Evolutionary conservation across 2,888 invertebrate species (phyloP).

Genomic region (Diabrotica balteata): DNA sequence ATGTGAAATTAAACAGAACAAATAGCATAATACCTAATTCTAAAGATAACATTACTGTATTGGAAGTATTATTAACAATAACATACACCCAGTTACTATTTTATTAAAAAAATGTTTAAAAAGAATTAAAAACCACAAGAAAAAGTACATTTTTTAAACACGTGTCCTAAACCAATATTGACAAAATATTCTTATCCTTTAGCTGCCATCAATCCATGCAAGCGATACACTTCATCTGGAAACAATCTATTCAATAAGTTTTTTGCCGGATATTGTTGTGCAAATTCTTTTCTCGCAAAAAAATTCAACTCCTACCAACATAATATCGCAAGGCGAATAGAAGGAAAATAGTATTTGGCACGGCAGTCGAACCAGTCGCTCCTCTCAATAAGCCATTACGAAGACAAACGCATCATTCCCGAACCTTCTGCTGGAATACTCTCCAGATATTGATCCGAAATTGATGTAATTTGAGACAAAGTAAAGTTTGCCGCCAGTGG

Average conservation of each 20-base stretch:
- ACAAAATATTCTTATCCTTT: too few relatives aligned
- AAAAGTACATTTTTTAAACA: too few relatives aligned
- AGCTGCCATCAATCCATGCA: neutral
- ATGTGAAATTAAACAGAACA: too few relatives aligned
- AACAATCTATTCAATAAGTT: constrained; percentile 11
- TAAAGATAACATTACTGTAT: too few relatives aligned
- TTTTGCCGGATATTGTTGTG: constrained; percentile 25
- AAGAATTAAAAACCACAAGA: too few relatives aligned
- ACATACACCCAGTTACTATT: too few relatives aligned
- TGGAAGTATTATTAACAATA: too few relatives aligned
- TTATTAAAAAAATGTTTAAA: too few relatives aligned
- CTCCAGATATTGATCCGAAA: constrained; percentile 57
- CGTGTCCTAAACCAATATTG: too few relatives aligned
- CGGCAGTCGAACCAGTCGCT: constrained; percentile 46
- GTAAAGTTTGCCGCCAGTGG: constrained; percentile 42
- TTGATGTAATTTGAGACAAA: constrained; percentile 59
- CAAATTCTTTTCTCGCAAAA: constrained; percentile 18
- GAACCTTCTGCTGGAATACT: constrained; percentile 42
- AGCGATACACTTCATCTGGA: constrained; percentile 10
- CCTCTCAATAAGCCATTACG: constrained; percentile 38
- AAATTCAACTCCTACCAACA: constrained; percentile 23
- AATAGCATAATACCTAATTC: too few relatives aligned
- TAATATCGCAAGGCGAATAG: constrained; percentile 36
- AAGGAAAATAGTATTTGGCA: constrained; percentile 51
- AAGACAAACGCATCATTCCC: constrained; percentile 38